Evolutionary conservation across 2,888 invertebrate species (phyloP).

Genomic region (Metallyticus violacea): DNA sequence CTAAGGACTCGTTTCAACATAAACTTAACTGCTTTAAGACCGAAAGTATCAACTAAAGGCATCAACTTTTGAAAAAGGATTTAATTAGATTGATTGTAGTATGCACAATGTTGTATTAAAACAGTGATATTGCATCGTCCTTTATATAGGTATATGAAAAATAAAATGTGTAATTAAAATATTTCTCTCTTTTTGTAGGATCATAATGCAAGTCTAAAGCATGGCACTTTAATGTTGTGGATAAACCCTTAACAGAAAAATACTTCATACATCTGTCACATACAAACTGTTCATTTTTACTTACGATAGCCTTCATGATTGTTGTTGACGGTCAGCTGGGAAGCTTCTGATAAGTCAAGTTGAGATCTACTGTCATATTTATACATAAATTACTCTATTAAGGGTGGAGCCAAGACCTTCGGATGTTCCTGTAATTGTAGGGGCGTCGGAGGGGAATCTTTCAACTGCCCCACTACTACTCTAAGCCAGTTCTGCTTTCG

Average conservation of each 20-base stretch:
- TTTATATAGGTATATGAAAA: no score
- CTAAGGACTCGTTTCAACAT: no score
- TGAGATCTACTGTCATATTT: background rate
- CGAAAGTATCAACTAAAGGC: no score
- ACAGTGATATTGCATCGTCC: no score
- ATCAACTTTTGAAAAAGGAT: no score
- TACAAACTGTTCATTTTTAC: background rate
- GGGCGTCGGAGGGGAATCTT: background rate
- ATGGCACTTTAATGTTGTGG: background rate
- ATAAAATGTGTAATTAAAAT: no score
- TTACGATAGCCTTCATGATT: background rate
- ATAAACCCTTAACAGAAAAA: background rate
- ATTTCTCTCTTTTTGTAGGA: no score
- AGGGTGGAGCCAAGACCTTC: background rate
- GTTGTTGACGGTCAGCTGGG: background rate
- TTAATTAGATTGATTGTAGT: no score
- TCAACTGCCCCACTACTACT: background rate
- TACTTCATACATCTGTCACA: background rate
- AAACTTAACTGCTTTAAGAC: no score
- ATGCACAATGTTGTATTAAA: no score
- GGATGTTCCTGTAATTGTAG: background rate
- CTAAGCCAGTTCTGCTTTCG: background rate
- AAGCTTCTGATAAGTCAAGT: background rate
- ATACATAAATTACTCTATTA: background rate
- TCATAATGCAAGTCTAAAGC: no score